Base-by-base conservation (phyloP, 1,140 invertebrate species). In the Onthophagus taurus region DNA sequence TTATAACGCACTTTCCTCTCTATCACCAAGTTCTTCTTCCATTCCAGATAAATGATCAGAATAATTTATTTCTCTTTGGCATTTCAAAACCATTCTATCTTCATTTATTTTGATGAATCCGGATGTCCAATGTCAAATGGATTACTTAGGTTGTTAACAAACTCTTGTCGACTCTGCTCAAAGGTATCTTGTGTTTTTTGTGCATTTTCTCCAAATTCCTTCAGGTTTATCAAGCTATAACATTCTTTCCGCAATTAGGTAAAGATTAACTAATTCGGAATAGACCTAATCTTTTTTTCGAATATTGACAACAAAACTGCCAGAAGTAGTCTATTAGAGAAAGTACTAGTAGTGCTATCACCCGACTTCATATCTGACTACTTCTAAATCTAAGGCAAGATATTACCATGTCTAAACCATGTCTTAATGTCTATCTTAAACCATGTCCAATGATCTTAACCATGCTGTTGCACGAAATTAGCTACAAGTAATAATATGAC, bases 161-260 rank as follows among this genome's bases (percentile, higher is more conserved):
- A 53, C 1, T 46, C 31, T 17, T 50, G 13, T 18, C 31, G 47
- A 47, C 48, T 51, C 31, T 36, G 39, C 34, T 50, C 44, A 17
- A 48, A 50, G 18, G 49, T 31, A 13, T 44, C 29, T 45, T 48
- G 44, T 29, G 35, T 49, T 47, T 55, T 51, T 51, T 55, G 4
- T 53, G 43, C 8, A 38, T 52, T 50, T 54, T 58, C 50, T 56
- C 56, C 24, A 57, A 48, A n/a, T 51, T 39, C 38, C 49, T 43
- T 46, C 55, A 52, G 45, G 38, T 46, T 21, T 44, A 37, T 35
- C 6, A 33, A 13, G 14, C 13, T 45, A 29, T n/a, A 7, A 26
- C 6, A 7, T 26, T n/a, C 23, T 26, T 26, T 7, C 6, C 23
- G n/a, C 9, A 33, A 6, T 33, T 13, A 33, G 31, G 31, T n/a